Conservation (phyloP, 2,797 vertebrate genomes). For the Avahi laniger region DNA sequence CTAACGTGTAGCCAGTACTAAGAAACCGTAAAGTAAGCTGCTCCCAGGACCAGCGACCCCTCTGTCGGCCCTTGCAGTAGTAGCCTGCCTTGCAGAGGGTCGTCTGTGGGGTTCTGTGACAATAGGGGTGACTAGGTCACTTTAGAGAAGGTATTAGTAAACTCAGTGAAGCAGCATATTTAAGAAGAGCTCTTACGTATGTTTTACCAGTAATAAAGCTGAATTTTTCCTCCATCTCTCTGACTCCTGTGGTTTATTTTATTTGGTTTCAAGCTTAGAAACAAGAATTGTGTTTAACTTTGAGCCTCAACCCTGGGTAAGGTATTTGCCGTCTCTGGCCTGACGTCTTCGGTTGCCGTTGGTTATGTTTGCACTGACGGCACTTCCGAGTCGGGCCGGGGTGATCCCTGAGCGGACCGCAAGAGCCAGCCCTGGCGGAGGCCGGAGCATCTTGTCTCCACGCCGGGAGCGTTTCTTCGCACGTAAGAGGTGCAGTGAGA, state of each 20-base stretch:
- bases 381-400: background rate
- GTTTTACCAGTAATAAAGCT: background rate
- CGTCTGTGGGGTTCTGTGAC: background rate
- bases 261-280: slow-evolving; percentile 18
- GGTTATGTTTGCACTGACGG: background rate
- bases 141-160: background rate
- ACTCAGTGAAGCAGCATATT: background rate
- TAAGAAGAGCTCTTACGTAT: background rate
- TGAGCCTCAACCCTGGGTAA: background rate
- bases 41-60: background rate
- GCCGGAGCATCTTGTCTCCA: background rate
- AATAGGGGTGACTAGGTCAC: background rate
- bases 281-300: background rate
- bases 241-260: background rate
- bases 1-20: background rate
- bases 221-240: background rate
- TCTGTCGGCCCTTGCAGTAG: background rate
- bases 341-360: background rate
- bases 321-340: background rate
- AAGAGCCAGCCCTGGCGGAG: background rate
- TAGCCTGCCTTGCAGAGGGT: background rate
- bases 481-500: background rate
- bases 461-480: background rate
- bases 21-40: background rate
- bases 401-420: background rate